Conservation (phyloP, 2,113 vertebrate genomes). For the Urocynchramus pylzowi region DNA sequence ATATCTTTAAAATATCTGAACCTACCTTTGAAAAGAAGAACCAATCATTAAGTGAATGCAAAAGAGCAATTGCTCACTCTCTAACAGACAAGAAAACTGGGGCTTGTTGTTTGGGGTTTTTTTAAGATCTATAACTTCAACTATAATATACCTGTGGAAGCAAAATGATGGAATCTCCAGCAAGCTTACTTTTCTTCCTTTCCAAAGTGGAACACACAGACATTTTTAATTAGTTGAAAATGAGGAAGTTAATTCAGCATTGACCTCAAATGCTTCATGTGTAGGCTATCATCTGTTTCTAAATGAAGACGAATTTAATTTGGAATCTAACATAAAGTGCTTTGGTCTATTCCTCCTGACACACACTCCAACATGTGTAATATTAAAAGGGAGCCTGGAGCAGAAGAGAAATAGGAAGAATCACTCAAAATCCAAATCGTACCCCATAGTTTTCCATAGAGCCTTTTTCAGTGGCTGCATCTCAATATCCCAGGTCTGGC, state of each 20-base stretch:
- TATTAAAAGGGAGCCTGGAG: background rate
- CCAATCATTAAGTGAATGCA: background rate
- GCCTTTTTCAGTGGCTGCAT: background rate
- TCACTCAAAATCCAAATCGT: background rate
- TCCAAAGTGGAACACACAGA: background rate
- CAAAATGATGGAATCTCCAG: background rate
- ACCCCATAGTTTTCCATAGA: background rate
- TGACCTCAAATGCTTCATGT: background rate
- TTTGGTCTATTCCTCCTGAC: background rate
- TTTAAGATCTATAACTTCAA: background rate
- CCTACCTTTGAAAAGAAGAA: background rate
- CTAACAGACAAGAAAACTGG: background rate
- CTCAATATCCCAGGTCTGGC: background rate
- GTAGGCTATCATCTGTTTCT: background rate
- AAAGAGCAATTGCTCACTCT: background rate
- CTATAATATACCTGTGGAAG: background rate
- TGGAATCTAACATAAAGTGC: background rate
- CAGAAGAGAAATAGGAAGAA: background rate
- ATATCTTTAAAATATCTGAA: background rate
- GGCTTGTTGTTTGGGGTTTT: background rate
- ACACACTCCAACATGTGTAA: background rate
- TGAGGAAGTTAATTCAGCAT: background rate
- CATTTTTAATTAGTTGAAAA: slow-evolving; percentile 12
- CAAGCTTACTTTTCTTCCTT: fast-evolving
- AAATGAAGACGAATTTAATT: slow-evolving; percentile 29